Conservation (phyloP, 2,888 invertebrate species). For the Calliscelio sp. region DNA sequence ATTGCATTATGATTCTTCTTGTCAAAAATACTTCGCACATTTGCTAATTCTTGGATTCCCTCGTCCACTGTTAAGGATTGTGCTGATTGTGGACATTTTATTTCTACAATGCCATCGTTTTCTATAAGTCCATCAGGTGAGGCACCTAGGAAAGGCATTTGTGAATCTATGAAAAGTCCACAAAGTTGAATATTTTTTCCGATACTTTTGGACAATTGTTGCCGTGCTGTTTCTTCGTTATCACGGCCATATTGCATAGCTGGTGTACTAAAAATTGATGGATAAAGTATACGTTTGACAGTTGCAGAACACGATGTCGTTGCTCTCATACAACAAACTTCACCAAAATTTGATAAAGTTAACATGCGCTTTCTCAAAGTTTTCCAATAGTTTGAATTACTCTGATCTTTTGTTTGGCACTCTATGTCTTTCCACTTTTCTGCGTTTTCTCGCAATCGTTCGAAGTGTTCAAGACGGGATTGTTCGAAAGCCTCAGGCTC, state of each 20-base stretch:
- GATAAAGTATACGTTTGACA: not conserved
- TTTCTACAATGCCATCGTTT: conserved; percentile 63
- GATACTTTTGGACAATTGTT: conserved; percentile 27
- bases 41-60: not conserved
- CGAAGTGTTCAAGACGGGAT: not conserved
- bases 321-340: conserved; percentile 47
- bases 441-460: not conserved
- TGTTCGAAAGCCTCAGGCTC: conserved; percentile 15
- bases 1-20: not conserved
- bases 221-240: conserved; percentile 50
- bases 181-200: conserved; percentile 12
- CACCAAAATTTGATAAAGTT: conserved; percentile 63
- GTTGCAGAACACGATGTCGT: conserved; percentile 33
- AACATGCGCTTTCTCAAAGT: conserved; percentile 14
- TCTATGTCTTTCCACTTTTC: conserved; percentile 2
- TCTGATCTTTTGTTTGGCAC: not conserved
- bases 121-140: conserved; percentile 69
- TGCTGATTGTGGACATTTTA: conserved; percentile 58
- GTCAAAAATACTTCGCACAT: not conserved
- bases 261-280: not conserved
- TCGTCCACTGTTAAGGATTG: conserved; percentile 31
- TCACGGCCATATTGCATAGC: conserved; percentile 16
- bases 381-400: not conserved
- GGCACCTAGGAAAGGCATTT: conserved; percentile 46
- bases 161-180: conserved; percentile 64